Conservation (phyloP, 2,113 vertebrate species). For the Brevimyrus niger region DNA sequence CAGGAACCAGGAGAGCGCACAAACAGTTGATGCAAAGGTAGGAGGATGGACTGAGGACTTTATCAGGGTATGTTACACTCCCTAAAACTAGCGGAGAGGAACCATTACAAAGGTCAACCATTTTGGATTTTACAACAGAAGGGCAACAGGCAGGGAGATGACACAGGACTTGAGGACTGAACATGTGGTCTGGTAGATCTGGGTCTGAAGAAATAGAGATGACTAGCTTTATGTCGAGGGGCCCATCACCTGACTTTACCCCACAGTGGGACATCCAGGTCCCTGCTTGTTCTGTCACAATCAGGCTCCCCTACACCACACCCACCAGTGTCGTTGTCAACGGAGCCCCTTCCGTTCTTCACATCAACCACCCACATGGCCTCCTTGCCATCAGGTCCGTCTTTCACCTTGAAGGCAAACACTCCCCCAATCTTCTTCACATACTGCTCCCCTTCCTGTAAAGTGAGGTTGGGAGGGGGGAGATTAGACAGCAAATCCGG, state of each 20-base stretch:
- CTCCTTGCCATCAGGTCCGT: conserved; percentile 79
- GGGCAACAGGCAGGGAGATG: background rate
- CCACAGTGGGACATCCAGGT: background rate
- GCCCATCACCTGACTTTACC: background rate
- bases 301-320: background rate
- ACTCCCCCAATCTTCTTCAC: conserved; percentile 88
- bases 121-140: background rate
- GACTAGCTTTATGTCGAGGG: background rate
- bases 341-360: conserved; percentile 81
- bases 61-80: background rate
- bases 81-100: background rate
- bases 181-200: background rate
- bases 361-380: conserved; percentile 86
- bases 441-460: conserved; percentile 79
- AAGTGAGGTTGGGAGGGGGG: conserved; percentile 2
- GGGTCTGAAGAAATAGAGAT: background rate
- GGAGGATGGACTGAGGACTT: background rate
- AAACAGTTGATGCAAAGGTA: background rate
- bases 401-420: conserved; percentile 87
- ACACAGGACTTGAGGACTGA: background rate
- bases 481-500: background rate
- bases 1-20: background rate
- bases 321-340: conserved; percentile 74
- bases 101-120: background rate
- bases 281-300: background rate